A percentile compares a stretch with the other conserved stretches of the same genome.
Conservation (phyloP, 1,140 invertebrate genomes). For the Dreissena polymorpha region DNA sequence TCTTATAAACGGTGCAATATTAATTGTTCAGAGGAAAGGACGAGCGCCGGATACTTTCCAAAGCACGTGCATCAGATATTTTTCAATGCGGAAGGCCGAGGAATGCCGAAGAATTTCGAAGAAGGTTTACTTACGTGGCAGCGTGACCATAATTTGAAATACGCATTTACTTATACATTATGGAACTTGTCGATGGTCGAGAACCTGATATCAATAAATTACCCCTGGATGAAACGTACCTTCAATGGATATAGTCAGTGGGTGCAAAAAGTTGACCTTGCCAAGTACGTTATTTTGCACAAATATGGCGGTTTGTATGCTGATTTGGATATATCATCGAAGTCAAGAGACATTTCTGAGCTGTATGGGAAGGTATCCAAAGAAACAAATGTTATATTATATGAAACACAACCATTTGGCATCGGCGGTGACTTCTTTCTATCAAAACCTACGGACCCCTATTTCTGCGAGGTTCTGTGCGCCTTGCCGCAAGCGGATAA, state of each 20-base stretch:
- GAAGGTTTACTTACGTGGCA: background rate
- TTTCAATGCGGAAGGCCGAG: background rate
- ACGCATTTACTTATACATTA: conserved; percentile 19
- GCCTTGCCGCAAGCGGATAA: background rate
- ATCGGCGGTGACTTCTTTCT: conserved; percentile 36
- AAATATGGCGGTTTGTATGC: conserved; percentile 23
- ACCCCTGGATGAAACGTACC: background rate
- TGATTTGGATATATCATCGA: conserved; percentile 22
- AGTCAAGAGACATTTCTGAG: background rate
- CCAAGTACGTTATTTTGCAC: conserved; percentile 16
- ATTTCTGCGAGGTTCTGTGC: conserved; percentile 13
- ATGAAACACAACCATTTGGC: conserved; percentile 9
- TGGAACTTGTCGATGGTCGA: conserved; percentile 37
- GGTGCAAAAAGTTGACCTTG: conserved; percentile 22
- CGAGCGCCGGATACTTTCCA: background rate
- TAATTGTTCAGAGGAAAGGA: too few relatives aligned
- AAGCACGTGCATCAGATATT: conserved; percentile 30
- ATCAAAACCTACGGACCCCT: conserved; percentile 5
- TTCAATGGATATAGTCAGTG: conserved; percentile 31
- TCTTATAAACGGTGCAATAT: too few relatives aligned
- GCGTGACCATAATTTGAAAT: background rate
- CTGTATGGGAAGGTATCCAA: background rate
- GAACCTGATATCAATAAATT: background rate
- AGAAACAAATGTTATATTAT: background rate
- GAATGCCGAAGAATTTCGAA: conserved; percentile 19